phyloP scores from a whole-genome alignment of 1,140 invertebrate genomes.

The Aphaenogaster ashmeadi region DNA sequence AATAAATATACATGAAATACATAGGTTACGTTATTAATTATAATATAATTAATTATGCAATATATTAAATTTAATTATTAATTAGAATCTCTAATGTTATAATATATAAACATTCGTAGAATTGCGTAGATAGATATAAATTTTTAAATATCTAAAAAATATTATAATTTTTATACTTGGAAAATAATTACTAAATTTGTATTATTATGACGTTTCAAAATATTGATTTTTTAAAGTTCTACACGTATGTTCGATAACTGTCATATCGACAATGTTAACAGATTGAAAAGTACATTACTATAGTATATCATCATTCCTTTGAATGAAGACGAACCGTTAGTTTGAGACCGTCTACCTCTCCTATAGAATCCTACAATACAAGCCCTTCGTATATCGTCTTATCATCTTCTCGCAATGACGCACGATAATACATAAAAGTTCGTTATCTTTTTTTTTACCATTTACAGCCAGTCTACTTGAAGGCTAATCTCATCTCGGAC shows the following conservation, averaged over 20 bases:
- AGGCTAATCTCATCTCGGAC: constrained; percentile 90
- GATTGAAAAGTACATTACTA: constrained; percentile 61
- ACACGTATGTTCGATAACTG: neutral
- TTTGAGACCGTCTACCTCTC: constrained; percentile 33
- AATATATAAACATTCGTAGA: neutral
- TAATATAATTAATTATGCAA: constrained; percentile 3
- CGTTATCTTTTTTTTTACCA: constrained; percentile 75
- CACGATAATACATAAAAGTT: constrained; percentile 72
- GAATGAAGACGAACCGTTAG: constrained; percentile 59
- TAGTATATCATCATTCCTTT: constrained; percentile 8
- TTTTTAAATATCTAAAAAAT: neutral
- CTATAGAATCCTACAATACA: constrained; percentile 62
- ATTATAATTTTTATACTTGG: neutral
- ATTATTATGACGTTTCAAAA: neutral
- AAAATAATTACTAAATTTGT: constrained; percentile 20
- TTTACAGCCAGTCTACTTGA: constrained; percentile 94
- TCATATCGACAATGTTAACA: neutral
- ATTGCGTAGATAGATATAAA: neutral
- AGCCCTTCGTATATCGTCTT: constrained; percentile 39
- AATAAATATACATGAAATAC: neutral
- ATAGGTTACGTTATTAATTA: neutral
- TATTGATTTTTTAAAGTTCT: neutral
- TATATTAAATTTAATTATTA: neutral
- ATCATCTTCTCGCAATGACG: constrained; percentile 52
- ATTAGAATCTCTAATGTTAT: constrained; percentile 1